Percentiles rank a stretch among this genome's conserved stretches.
Evolutionary conservation across 2,113 vertebrate genomes (phyloP).

Genomic region (Oryzias javanicus): DNA sequence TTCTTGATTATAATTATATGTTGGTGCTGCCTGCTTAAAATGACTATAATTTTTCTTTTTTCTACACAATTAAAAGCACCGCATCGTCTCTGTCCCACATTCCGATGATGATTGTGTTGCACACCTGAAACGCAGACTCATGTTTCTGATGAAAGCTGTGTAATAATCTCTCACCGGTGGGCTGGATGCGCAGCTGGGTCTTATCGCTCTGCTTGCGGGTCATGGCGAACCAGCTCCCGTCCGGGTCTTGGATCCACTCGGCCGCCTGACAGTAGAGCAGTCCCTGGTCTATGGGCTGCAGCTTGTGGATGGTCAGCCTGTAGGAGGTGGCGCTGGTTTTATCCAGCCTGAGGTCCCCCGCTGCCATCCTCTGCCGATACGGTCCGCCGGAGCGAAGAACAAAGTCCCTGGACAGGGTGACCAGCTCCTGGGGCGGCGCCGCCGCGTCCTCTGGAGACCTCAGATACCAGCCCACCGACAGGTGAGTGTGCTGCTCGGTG

Average conservation of each 20-base stretch:
- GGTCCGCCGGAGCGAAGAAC: conserved; percentile 83
- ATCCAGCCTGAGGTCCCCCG: conserved; percentile 89
- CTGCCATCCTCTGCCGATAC: conserved; percentile 88
- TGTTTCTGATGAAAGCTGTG: background rate
- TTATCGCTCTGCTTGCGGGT: conserved; percentile 92
- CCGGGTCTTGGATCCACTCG: conserved; percentile 95
- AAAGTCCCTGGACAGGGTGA: conserved; percentile 90
- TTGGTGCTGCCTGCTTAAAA: no score
- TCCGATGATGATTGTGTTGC: no score
- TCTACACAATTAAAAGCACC: no score
- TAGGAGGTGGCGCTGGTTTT: conserved; percentile 86
- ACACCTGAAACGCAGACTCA: no score
- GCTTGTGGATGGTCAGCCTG: conserved; percentile 90
- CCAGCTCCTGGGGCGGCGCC: conserved; percentile 81
- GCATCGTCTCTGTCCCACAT: background rate
- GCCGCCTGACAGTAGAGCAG: conserved; percentile 92
- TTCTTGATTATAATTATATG: background rate
- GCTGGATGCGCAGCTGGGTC: conserved; percentile 87
- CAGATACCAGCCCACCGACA: conserved; percentile 91
- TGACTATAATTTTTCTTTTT: no score
- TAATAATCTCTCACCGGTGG: conserved; percentile 83
- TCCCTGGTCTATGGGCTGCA: conserved; percentile 91
- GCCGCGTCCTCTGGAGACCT: conserved; percentile 73
- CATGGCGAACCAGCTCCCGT: conserved; percentile 91
- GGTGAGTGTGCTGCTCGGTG: conserved; percentile 88